Base-by-base conservation (phyloP, 2,888 invertebrate species). In the Clostera curtula region DNA sequence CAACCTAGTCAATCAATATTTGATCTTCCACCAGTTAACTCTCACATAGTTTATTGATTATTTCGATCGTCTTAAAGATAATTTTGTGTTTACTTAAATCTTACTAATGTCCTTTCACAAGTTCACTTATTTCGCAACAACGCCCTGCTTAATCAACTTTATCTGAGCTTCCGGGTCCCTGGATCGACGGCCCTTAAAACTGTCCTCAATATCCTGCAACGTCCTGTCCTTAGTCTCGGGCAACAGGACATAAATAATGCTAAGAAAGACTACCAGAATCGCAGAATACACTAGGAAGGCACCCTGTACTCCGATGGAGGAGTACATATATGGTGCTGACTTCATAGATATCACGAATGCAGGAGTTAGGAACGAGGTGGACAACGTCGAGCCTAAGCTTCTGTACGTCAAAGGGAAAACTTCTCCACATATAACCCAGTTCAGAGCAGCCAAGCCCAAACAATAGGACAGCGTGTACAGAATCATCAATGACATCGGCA, bases 381-480 rank as follows among this genome's bases (percentile, higher is more conserved):
- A 79, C 11, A 83, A 49, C 0, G 82, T 73, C 7, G 82, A 80
- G 1, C 82, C 82, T 38, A 82, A 62, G 45, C 79, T 82, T 43
- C 82, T 72, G 37, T 82, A 80, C 1, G 79, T 72, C 42, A 82
- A 58, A 2, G 82, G 83, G 43, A 83, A 83, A 2, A 83, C 75
- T 57, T 83, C 83, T 0, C 83, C 83, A 46, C 82, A 82, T 39
- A 83, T 79, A 9, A 82, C 82, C 82, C 82, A 83, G 33, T 76
- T 80, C 12, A 83, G 50, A 8, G 82, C 71, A 3, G 77, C 79
- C 47, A 82, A 54, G 14, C 82, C 82, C 50, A 82, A 58, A 50
- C 79, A 82, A 37, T 82, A 82, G 0, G 75, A 73, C 34, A 82
- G 40, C 12, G 72, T 77, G 19, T 83, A 83, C 2, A 73, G 23